Conservation (phyloP, 2,888 invertebrate species). For the Malthinus flaveolus region DNA sequence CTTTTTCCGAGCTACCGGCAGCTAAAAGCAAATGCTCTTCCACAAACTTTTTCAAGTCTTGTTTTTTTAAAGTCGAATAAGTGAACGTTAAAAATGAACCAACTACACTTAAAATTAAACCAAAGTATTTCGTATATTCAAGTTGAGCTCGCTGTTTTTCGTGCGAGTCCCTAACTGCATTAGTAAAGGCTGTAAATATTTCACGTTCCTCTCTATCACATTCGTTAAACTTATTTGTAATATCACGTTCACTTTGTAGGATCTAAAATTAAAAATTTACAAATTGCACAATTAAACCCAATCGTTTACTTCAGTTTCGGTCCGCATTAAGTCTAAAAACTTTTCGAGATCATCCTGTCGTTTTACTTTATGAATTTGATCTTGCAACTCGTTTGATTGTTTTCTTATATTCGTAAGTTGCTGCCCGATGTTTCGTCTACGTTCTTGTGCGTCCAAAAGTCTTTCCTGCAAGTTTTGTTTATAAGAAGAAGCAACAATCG, state of each 20-base stretch:
- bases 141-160: slow-evolving; percentile 81
- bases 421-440: slow-evolving; percentile 64
- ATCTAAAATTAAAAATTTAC: slow-evolving; percentile 50
- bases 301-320: slow-evolving; percentile 62
- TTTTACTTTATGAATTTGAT: slow-evolving; percentile 75
- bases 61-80: slow-evolving; percentile 46
- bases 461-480: slow-evolving; percentile 57
- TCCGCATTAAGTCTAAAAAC: slow-evolving; percentile 73
- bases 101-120: slow-evolving; percentile 48
- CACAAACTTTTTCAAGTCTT: slow-evolving; percentile 44
- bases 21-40: slow-evolving; percentile 7
- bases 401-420: slow-evolving; percentile 65
- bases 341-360: slow-evolving; percentile 70
- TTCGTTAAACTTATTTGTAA: slow-evolving; percentile 63
- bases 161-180: slow-evolving; percentile 78
- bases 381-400: slow-evolving; percentile 70
- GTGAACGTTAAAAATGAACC: slow-evolving; percentile 50
- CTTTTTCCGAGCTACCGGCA: not conserved
- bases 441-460: slow-evolving; percentile 67
- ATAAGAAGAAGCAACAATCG: slow-evolving; percentile 26
- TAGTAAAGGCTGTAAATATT: slow-evolving; percentile 71
- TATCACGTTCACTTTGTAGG: slow-evolving; percentile 65
- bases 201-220: slow-evolving; percentile 77
- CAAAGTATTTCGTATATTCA: slow-evolving; percentile 83
- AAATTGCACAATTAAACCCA: not conserved